Evolutionary conservation across 2,888 invertebrate species (phyloP), one percentile per base, ranked within the genome.

Genomic region (Hemistola chrysoprasaria): DNA sequence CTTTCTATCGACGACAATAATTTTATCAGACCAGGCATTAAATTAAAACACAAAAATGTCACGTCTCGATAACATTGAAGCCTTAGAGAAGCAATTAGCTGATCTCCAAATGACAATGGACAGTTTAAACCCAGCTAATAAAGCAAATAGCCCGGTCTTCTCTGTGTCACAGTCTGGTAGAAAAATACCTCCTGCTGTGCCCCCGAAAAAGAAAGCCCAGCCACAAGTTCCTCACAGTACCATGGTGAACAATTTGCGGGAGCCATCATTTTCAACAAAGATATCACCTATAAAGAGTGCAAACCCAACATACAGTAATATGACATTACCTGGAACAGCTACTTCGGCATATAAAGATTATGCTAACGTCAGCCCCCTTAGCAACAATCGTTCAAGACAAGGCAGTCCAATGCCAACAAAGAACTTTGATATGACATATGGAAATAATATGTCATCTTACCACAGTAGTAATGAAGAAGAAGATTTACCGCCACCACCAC

Each of bases 181-280:
- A 70, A 95, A 94, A 80, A 86, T 93, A 48, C 95, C 94, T 50
- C 95, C 95, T 49, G 93, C 93, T 37, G 95, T 95, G 41, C 95
- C 95, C 28, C 95, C 95, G 6, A 95, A 95, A 74, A 95, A 95
- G 52, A 93, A 92, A 73, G 94, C 81, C 47, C 80, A 81, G 64
- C 86, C 90, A 7, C 80, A 93, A 93, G 93, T 95, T 62, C 95
- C 95, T 47, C 93, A 94, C 65, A 95, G 95, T 75, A 93, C 93
- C 57, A 89, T 91, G 2, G 90, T 95, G 33, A 93, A 92, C 69
- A 91, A 92, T 56, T 84, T 93, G 35, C 88, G 93, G 35, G 94
- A 94, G 62, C 95, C 95, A 1, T 93, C 93, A 5, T 95, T 93
- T 72, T 93, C 95, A 22, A 91, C 94, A 8, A 83, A 79, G 52